Conservation (phyloP, 2,888 invertebrate genomes). For the Crocallis elinguaria region DNA sequence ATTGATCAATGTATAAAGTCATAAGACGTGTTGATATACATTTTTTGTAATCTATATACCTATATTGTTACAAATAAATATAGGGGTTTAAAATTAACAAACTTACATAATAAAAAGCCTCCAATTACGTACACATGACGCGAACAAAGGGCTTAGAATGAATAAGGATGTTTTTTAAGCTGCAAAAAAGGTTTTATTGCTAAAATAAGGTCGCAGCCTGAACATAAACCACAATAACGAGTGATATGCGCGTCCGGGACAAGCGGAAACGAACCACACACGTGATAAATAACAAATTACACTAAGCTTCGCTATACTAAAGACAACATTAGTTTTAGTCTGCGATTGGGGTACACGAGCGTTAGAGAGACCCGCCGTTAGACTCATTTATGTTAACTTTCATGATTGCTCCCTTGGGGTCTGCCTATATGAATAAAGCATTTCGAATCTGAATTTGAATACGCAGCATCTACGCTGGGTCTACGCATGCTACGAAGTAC, state of each 20-base stretch:
- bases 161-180: neutral
- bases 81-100: neutral
- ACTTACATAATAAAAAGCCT: neutral
- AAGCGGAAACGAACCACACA: neutral
- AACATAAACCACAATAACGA: conserved; percentile 6
- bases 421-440: no score
- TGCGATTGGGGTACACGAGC: no score
- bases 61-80: neutral
- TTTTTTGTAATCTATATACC: neutral
- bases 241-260: neutral
- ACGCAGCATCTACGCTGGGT: neutral
- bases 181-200: neutral
- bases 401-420: no score
- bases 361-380: no score
- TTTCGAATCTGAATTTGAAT: no score
- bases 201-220: conserved; percentile 2
- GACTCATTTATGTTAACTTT: no score
- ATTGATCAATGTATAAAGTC: no score
- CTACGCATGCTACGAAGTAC: neutral
- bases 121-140: neutral
- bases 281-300: neutral
- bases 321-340: no score
- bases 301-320: no score
- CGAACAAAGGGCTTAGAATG: neutral
- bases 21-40: neutral